Percentiles rank a stretch among this genome's conserved stretches.
Conservation (phyloP, 53 echinoderm and acorn worm genomes). For the Crossaster papposus region DNA sequence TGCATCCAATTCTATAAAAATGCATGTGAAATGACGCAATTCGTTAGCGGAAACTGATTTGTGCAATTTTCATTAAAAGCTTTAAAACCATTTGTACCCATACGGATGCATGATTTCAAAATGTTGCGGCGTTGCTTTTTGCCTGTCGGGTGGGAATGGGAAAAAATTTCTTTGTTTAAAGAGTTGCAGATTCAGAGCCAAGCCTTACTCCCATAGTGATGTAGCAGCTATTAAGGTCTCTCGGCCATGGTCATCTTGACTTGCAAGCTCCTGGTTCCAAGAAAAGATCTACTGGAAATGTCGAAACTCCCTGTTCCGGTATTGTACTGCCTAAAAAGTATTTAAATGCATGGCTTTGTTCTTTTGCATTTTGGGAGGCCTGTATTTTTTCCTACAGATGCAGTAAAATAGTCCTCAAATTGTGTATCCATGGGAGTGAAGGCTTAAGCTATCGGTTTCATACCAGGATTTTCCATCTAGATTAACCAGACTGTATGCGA, state of each 20-base stretch:
- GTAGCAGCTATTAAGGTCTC: background rate
- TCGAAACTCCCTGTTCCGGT: background rate
- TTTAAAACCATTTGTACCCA: background rate
- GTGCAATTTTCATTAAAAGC: background rate
- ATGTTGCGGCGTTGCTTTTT: background rate
- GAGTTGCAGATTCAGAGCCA: constrained; percentile 47
- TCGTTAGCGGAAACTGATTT: background rate
- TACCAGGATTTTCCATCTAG: background rate
- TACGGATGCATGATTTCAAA: constrained; percentile 20
- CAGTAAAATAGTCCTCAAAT: constrained; percentile 11
- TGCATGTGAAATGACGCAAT: background rate
- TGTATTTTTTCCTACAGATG: constrained; percentile 32
- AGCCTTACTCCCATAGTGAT: constrained; percentile 37
- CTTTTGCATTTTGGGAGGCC: constrained; percentile 16
- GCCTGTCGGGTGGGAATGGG: background rate
- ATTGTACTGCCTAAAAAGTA: constrained; percentile 3
- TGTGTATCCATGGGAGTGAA: constrained; percentile 18
- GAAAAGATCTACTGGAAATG: background rate
- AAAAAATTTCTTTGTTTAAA: constrained; percentile 20
- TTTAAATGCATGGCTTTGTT: constrained; percentile 41
- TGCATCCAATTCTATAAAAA: background rate
- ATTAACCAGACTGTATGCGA: background rate
- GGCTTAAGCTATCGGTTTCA: constrained; percentile 17
- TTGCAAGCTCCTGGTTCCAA: background rate
- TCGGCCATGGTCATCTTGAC: constrained; percentile 31